Base-by-base conservation (phyloP, 2,113 vertebrate genomes). In the Cyphomyrus discorhynchus region DNA sequence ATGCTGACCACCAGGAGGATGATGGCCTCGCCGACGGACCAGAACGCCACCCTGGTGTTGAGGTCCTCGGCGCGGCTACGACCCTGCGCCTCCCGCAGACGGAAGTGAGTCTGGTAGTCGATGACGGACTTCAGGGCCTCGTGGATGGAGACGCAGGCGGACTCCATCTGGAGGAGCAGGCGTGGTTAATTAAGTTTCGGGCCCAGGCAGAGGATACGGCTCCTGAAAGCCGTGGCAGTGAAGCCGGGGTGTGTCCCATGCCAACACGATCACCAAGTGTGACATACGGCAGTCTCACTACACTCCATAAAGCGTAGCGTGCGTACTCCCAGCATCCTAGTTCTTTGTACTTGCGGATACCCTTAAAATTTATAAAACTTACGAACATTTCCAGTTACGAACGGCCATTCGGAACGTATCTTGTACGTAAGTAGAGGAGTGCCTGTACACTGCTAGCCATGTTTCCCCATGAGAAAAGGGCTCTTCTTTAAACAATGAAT, bases 101-200 rank as follows among this genome's bases (percentile, higher is more conserved):
- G 98, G 93, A 99, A 99, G 92, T 99, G 98, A 62, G 98, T 99
- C 95, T 99, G 98, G 90, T 99, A 98, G 94, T 99, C 98, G 0
- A 99, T 98, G 92, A 99, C 97, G 0, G 97, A 99, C 92, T 99
- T 99, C 91, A 99, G 93, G 86, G 98, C 98, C 95, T 99, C 98
- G 0, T 99, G 98, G 93, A 99, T 99, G 42, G 98, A 99, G 91
- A 99, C 98, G 1, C 98, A 99, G 0, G 98, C 98, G 24, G 98
- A 99, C 92, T 99, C 98, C 98, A 99, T 98, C 98, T 99, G 93
- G 39, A 90, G 90, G 2, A 94, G 3, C 88, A 80, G 5, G 2
- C 2, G 77, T 87, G 46, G 80, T 74, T 10, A 90, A 58, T 35
- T 11, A n/a, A n/a, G 53, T 13, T 49, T 49, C 5, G 42, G 39